Evolutionary conservation across 2,113 vertebrate genomes (phyloP), one percentile per base, ranked within the genome.

Genomic region (Eupsittula cactorum): DNA sequence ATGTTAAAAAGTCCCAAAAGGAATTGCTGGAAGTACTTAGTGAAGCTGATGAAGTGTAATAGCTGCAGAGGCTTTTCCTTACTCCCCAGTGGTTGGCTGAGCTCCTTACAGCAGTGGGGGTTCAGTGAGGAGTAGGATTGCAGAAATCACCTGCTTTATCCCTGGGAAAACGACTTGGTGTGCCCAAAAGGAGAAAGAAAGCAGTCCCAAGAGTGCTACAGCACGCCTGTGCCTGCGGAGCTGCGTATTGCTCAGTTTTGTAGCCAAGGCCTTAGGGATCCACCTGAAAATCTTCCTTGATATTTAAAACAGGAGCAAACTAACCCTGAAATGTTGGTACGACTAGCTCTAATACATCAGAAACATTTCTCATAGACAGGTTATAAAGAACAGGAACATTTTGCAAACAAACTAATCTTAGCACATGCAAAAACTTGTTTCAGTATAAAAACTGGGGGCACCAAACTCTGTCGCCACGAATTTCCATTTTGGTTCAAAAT

Each of bases 301-400:
- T 94, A 92, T 95, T 96, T 87, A 95, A 96, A 96, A 59, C 83
- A 92, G 90, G 47, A 21, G 80, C 59, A 92, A 82, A 96, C 90
- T 65, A 93, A 81, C 90, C 83, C 90, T 88, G 86, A 94, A 93
- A 96, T 86, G 90, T 95, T 71, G 83, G 80, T 91, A 79, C 6
- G 4, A 84, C 31, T 31, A 91, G 86, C 83, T 94, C 47, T 60
- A 62, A 79, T 62, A 31, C 41, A 68, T 33, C 86, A 92, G 67
- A 84, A 67, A 62, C 5, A 1, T 89, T 95, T 91, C 90, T 89
- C 86, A 60, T 13, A 39, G 79, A 25, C 41, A 37, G 69, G 44
- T 91, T 95, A 49, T 71, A 79, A 81, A 86, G 47, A 94, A 77
- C 33, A 92, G 62, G 80, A 86, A 49, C 35, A n/a, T 78, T 86